These are phyloP conservation scores for Apodemia zela DNA, from an alignment of 2,888 invertebrate species.

Conservation along the genomic window DNA sequence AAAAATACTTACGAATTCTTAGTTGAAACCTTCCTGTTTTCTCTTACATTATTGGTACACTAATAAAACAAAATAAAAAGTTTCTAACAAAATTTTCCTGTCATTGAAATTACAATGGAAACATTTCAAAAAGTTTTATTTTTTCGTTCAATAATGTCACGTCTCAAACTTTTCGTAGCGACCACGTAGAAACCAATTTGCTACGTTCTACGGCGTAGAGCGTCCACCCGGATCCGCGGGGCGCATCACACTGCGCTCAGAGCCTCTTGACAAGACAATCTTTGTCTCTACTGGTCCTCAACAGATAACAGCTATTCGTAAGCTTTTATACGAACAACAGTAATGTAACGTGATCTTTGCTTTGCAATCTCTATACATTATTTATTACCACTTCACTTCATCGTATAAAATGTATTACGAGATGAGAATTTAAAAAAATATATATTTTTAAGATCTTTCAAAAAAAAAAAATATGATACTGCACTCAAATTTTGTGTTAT, in stretches of 20 bases:
- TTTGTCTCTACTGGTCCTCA: slow-evolving; percentile 65
- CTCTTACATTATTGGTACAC: not conserved
- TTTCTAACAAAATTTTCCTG: not conserved
- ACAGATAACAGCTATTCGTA: slow-evolving; percentile 67
- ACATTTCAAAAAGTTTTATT: not conserved
- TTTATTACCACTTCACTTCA: not conserved
- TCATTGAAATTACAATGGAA: not conserved
- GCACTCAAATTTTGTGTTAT: no score
- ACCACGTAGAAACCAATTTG: slow-evolving; percentile 39
- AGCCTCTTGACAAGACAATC: slow-evolving; percentile 73
- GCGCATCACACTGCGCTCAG: slow-evolving; percentile 65
- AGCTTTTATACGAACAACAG: slow-evolving; percentile 65
- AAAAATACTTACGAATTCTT: slow-evolving; percentile 7
- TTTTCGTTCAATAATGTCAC: not conserved
- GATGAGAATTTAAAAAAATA: not conserved
- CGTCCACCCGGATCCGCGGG: slow-evolving; percentile 64
- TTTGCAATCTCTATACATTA: slow-evolving; percentile 36
- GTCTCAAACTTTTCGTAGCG: slow-evolving; percentile 43
- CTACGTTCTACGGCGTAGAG: slow-evolving; percentile 51
- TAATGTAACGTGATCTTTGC: slow-evolving; percentile 60
- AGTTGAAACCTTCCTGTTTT: not conserved
- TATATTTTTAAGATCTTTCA: no score
- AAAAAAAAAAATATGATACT: no score
- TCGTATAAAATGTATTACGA: not conserved
- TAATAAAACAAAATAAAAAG: not conserved